Evolutionary conservation across 2,797 vertebrate species (phyloP).

Genomic region (Natrix natrix): DNA sequence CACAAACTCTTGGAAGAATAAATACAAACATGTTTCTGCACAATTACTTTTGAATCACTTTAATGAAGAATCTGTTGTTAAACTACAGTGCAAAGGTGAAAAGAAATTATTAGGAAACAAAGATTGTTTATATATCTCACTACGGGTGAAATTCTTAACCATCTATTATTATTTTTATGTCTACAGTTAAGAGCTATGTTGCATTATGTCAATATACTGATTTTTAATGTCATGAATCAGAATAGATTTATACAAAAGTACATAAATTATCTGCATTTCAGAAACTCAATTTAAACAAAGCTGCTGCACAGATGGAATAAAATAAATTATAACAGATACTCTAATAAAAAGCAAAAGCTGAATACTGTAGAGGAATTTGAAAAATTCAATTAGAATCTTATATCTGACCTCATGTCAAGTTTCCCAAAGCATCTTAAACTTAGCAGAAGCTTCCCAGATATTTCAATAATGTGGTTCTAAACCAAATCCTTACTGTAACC

Average conservation of each 20-base stretch:
- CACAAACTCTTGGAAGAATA: background rate
- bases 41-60: background rate
- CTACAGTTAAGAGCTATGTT: background rate
- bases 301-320: background rate
- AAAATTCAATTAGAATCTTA: background rate
- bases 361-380: background rate
- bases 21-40: background rate
- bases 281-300: background rate
- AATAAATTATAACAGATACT: background rate
- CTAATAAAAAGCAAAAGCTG: background rate
- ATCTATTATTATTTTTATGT: constrained; percentile 11
- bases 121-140: constrained; percentile 12
- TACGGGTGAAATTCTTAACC: constrained; percentile 10
- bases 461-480: background rate
- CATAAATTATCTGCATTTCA: background rate
- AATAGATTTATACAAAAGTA: background rate
- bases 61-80: background rate
- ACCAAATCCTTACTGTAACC: background rate
- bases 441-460: background rate
- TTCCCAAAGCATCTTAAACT: background rate
- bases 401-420: background rate
- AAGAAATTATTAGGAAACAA: constrained; percentile 22
- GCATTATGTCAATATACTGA: background rate
- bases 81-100: constrained; percentile 17
- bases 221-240: constrained; percentile 25